Evolutionary conservation across 2,797 vertebrate genomes (phyloP).

Genomic region (Lutjanus campechanus): DNA sequence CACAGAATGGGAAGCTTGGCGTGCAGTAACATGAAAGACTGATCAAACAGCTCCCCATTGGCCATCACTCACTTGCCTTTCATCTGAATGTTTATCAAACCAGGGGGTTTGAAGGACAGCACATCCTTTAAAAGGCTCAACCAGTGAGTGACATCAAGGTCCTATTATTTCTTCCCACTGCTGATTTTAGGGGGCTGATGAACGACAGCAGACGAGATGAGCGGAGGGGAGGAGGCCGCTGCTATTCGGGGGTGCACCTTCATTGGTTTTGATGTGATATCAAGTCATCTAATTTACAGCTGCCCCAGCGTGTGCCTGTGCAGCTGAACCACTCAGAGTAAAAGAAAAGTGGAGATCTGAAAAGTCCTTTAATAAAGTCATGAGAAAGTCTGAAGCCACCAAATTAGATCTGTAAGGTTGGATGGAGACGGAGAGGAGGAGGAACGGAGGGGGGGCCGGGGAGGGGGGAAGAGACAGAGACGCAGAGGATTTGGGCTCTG

Average conservation of each 20-base stretch:
- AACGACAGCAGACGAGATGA: conserved; percentile 37
- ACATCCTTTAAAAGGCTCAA: conserved; percentile 32
- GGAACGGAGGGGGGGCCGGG: conserved; percentile 9
- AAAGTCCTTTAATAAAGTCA: conserved; percentile 80
- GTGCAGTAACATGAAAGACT: conserved; percentile 31
- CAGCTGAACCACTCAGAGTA: conserved; percentile 69
- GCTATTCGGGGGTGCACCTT: conserved; percentile 52
- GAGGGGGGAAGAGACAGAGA: conserved; percentile 9
- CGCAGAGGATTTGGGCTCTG: conserved; percentile 20
- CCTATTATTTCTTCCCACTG: conserved; percentile 42
- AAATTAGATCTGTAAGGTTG: conserved; percentile 74
- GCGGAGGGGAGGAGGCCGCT: conserved; percentile 21
- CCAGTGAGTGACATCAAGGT: conserved; percentile 44
- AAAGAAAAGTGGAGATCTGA: conserved; percentile 74
- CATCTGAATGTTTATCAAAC: conserved; percentile 45
- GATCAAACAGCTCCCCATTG: conserved; percentile 25
- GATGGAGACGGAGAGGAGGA: conserved; percentile 42
- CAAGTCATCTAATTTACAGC: conserved; percentile 75
- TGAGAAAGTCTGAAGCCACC: conserved; percentile 65
- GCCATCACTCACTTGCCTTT: conserved; percentile 38
- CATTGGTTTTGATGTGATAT: conserved; percentile 76
- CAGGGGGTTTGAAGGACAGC: conserved; percentile 44
- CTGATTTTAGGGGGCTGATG: conserved; percentile 53
- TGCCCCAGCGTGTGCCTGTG: conserved; percentile 54
- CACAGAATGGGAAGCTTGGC: conserved; percentile 11